These are phyloP conservation scores for Ptyas mucosa DNA, from an alignment of 2,113 vertebrate species.

Conservation along the genomic window DNA sequence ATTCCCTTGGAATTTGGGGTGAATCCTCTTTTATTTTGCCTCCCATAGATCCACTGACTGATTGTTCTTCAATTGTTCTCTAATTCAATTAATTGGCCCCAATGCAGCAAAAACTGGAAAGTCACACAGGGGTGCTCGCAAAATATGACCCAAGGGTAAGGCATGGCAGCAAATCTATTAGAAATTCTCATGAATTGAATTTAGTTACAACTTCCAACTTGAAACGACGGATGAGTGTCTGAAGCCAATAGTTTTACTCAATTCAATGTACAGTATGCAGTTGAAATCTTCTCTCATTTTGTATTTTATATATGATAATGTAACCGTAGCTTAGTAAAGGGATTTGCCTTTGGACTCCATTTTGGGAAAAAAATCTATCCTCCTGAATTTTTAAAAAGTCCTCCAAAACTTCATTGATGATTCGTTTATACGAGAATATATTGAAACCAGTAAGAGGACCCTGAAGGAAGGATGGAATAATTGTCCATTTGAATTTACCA, in stretches of 20 bases:
- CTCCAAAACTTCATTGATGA: neutral
- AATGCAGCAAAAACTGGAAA: neutral
- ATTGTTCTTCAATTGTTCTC: too few species aligned
- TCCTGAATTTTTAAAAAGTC: too few species aligned
- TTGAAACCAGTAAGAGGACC: too few species aligned
- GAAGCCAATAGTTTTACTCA: neutral
- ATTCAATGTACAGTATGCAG: neutral
- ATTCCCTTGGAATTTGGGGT: neutral
- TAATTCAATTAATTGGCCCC: neutral
- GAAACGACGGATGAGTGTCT: neutral
- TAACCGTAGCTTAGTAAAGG: neutral
- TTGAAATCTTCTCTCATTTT: neutral
- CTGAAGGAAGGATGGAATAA: too few species aligned
- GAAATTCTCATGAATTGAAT: neutral
- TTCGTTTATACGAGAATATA: too few species aligned
- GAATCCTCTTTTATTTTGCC: neutral
- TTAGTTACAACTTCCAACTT: neutral
- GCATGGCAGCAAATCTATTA: neutral
- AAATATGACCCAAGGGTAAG: neutral
- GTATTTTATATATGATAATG: neutral
- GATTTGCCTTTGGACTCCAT: neutral
- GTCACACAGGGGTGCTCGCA: neutral
- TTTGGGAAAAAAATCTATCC: neutral
- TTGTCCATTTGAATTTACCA: too few species aligned
- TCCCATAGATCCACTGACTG: neutral